Evolutionary conservation across 2,888 invertebrate species (phyloP).

Genomic region (Agrotis segetum): DNA sequence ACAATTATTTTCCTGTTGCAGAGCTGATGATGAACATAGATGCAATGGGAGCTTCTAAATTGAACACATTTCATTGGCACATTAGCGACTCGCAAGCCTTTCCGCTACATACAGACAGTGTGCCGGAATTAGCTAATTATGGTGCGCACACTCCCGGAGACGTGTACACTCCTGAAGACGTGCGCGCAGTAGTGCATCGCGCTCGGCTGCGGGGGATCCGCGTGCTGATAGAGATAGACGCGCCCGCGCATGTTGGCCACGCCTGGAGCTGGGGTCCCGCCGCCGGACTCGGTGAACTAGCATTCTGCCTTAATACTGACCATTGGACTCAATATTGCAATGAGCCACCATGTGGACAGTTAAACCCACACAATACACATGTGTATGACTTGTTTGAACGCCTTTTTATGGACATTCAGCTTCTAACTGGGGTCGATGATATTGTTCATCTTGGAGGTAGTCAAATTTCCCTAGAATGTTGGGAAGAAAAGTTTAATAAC

Average conservation of each 20-base stretch:
- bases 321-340: constrained; percentile 94
- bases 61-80: constrained; percentile 98
- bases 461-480: constrained; percentile 94
- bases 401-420: constrained; percentile 94
- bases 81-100: constrained; percentile 97
- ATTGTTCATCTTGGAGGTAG: constrained; percentile 95
- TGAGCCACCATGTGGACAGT: constrained; percentile 95
- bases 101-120: constrained; percentile 94
- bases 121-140: constrained; percentile 93
- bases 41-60: constrained; percentile 96
- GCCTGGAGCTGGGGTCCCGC: constrained; percentile 95
- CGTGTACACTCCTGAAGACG: constrained; percentile 93
- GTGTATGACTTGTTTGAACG: constrained; percentile 93
- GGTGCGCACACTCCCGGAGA: constrained; percentile 95
- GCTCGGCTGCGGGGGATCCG: constrained; percentile 95
- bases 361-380: constrained; percentile 94
- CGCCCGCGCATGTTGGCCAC: constrained; percentile 95
- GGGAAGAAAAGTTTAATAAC: constrained; percentile 92
- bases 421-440: constrained; percentile 94
- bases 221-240: constrained; percentile 96
- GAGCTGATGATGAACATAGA: constrained; percentile 94
- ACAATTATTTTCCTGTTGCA: constrained; percentile 95
- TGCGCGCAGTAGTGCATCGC: constrained; percentile 93
- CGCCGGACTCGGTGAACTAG: constrained; percentile 92
- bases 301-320: constrained; percentile 93